Evolutionary conservation across 1,140 invertebrate species (phyloP).

Genomic region (Wiebesia pumilae): DNA sequence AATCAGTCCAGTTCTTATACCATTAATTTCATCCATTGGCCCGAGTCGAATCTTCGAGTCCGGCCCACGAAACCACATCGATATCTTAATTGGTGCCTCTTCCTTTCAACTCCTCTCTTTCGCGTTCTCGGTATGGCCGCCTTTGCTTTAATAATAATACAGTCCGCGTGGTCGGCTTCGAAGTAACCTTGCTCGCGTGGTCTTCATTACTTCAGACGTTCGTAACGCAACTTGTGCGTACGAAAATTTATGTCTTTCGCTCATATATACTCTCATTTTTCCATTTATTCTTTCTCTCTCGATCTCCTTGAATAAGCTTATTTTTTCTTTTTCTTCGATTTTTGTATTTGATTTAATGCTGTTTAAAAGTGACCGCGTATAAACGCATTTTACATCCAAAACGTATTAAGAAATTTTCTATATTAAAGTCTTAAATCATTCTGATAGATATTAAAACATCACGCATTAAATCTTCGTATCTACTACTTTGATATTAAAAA

Average conservation of each 20-base stretch:
- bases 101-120: slow-evolving; percentile 19
- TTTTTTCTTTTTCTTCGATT: slow-evolving; percentile 26
- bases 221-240: slow-evolving; percentile 38
- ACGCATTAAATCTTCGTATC: not conserved
- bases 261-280: not conserved
- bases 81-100: slow-evolving; percentile 72
- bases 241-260: slow-evolving; percentile 53
- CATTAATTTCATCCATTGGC: slow-evolving; percentile 68
- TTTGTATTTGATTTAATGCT: slow-evolving; percentile 38
- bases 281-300: not conserved
- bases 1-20: slow-evolving; percentile 22
- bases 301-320: slow-evolving; percentile 23
- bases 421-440: slow-evolving; percentile 37
- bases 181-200: slow-evolving; percentile 35
- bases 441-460: not conserved
- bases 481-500: not conserved
- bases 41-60: slow-evolving; percentile 59
- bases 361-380: not conserved
- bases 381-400: slow-evolving; percentile 8
- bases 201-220: slow-evolving; percentile 52
- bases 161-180: not conserved
- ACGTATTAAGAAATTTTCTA: slow-evolving; percentile 10
- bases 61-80: slow-evolving; percentile 60
- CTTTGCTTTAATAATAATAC: slow-evolving; percentile 42
- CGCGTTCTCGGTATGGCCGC: slow-evolving; percentile 37